These are phyloP conservation scores for Calyptommatus sinebrachiatus DNA, from an alignment of 2,113 vertebrate species.

Conservation along the genomic window DNA sequence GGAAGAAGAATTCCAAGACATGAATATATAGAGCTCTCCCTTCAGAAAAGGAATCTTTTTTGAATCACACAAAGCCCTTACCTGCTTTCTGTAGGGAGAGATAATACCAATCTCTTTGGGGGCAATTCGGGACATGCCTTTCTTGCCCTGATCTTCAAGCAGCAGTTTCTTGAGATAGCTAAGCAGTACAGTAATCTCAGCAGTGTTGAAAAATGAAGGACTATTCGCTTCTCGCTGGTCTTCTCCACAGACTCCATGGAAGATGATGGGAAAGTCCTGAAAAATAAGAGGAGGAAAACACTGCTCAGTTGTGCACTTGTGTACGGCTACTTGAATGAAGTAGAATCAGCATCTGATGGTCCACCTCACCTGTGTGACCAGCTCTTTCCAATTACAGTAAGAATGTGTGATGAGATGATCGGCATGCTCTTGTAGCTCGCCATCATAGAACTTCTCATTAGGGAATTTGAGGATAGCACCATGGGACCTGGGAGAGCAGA, in stretches of 20 bases:
- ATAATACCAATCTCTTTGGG: constrained; percentile 87
- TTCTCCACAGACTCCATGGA: constrained; percentile 83
- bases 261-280: constrained; percentile 90
- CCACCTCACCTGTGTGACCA: constrained; percentile 75
- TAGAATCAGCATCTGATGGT: not conserved
- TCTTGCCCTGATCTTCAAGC: constrained; percentile 67
- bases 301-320: not conserved
- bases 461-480: constrained; percentile 83
- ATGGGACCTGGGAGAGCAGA: constrained; percentile 79
- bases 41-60: not conserved
- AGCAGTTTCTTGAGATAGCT: constrained; percentile 83
- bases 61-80: constrained; percentile 44
- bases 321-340: not conserved
- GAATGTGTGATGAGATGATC: constrained; percentile 59
- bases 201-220: constrained; percentile 90
- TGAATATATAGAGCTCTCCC: too few species aligned
- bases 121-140: constrained; percentile 62
- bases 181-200: constrained; percentile 81
- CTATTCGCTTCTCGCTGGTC: constrained; percentile 83
- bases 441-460: constrained; percentile 87
- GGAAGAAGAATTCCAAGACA: not conserved
- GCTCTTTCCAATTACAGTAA: constrained; percentile 82
- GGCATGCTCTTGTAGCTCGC: constrained; percentile 74
- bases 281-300: not conserved
- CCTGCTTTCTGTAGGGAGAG: constrained; percentile 94